phyloP scores from a whole-genome alignment of 2,113 vertebrate species.

The Calyptommatus sinebrachiatus region DNA sequence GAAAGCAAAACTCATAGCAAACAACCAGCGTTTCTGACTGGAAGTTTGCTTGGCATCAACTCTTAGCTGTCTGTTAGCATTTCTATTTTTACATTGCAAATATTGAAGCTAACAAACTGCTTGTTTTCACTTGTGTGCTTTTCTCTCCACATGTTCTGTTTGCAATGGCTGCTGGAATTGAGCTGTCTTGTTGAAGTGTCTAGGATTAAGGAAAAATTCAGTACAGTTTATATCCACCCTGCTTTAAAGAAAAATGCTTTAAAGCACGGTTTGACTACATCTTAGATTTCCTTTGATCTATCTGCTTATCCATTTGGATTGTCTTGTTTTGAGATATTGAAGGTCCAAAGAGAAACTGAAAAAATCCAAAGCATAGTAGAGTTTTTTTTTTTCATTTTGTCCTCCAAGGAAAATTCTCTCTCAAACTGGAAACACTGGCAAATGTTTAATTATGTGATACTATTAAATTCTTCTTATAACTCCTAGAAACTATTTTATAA shows the following conservation, averaged over 20 bases:
- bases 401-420: too few species aligned
- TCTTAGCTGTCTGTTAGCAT: background rate
- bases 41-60: background rate
- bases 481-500: too few species aligned
- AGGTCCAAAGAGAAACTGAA: too few species aligned
- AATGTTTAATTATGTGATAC: too few species aligned
- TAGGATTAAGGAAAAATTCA: constrained; percentile 3
- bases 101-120: constrained; percentile 7
- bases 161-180: background rate
- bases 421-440: too few species aligned
- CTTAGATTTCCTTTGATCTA: background rate
- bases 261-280: background rate
- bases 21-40: background rate
- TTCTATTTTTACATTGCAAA: constrained; percentile 27
- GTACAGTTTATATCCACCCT: background rate
- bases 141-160: background rate
- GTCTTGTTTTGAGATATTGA: too few species aligned
- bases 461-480: too few species aligned
- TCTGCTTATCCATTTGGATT: background rate
- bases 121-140: constrained; percentile 6
- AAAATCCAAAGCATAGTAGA: too few species aligned
- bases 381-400: too few species aligned
- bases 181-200: constrained; percentile 1
- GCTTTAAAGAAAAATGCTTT: background rate
- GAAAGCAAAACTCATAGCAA: background rate